These are phyloP conservation scores for Erynnis tages DNA, from an alignment of 2,888 invertebrate species.

Conservation along the genomic window DNA sequence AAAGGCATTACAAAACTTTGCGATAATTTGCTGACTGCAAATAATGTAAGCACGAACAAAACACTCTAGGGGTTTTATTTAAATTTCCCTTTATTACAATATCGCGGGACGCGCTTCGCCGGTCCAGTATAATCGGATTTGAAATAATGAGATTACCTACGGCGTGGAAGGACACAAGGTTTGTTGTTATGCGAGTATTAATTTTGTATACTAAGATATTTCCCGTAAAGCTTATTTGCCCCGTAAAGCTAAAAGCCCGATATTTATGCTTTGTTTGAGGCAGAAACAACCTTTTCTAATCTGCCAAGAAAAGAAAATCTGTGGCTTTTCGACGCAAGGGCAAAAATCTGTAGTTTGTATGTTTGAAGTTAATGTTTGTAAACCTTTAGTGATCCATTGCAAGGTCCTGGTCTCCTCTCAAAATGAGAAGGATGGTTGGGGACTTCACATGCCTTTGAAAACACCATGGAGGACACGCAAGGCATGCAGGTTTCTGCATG, in stretches of 20 bases:
- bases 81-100: slow-evolving; percentile 46
- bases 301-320: background rate
- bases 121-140: slow-evolving; percentile 57
- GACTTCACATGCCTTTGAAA: too few relatives aligned
- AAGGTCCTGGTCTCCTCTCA: too few relatives aligned
- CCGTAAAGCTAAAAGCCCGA: background rate
- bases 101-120: slow-evolving; percentile 32
- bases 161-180: slow-evolving; percentile 19
- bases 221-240: background rate
- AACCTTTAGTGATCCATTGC: too few relatives aligned
- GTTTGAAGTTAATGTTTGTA: too few relatives aligned
- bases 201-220: background rate
- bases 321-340: too few relatives aligned
- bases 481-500: too few relatives aligned
- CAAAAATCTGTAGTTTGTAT: too few relatives aligned
- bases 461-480: too few relatives aligned
- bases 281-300: background rate
- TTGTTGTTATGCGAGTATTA: slow-evolving; percentile 2
- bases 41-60: slow-evolving; percentile 6
- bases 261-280: too few relatives aligned
- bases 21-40: background rate
- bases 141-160: slow-evolving; percentile 41
- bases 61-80: slow-evolving; percentile 41
- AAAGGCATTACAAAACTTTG: background rate
- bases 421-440: too few relatives aligned